phyloP scores from a whole-genome alignment of 2,888 invertebrate species.

The Lasiommata megera region DNA sequence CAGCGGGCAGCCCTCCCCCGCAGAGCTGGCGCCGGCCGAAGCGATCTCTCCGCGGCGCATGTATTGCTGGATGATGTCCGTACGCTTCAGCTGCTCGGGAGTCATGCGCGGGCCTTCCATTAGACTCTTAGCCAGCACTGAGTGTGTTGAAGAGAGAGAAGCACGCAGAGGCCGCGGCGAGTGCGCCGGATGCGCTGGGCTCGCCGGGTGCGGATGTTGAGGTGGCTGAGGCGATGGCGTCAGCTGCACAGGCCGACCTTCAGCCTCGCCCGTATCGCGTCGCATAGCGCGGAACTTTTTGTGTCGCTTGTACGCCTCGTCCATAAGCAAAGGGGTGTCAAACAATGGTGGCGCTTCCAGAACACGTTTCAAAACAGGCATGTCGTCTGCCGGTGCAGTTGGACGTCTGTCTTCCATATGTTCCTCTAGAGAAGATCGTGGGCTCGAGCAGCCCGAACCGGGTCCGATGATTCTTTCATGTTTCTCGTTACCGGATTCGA shows the following conservation, averaged over 20 bases:
- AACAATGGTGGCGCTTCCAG: constrained; percentile 95
- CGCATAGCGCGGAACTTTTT: constrained; percentile 95
- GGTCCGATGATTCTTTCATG: constrained; percentile 87
- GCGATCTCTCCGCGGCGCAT: constrained; percentile 89
- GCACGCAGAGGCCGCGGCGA: constrained; percentile 78
- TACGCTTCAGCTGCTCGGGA: constrained; percentile 94
- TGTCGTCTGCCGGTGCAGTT: constrained; percentile 88
- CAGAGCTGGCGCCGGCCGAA: constrained; percentile 68
- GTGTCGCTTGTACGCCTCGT: constrained; percentile 97
- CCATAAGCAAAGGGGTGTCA: constrained; percentile 95
- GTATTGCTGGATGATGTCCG: constrained; percentile 95
- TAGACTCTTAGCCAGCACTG: constrained; percentile 92
- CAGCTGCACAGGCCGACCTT: constrained; percentile 66
- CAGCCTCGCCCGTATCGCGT: constrained; percentile 90
- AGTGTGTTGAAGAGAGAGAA: constrained; percentile 91
- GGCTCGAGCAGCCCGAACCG: constrained; percentile 91
- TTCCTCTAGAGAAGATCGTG: constrained; percentile 91
- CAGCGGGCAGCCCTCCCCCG: constrained; percentile 67
- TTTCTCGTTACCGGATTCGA: constrained; percentile 95
- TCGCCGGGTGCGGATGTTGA: constrained; percentile 72
- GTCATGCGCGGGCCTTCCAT: constrained; percentile 97
- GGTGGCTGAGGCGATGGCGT: constrained; percentile 79
- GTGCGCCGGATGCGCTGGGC: constrained; percentile 70
- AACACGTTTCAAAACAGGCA: constrained; percentile 96
- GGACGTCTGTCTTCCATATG: constrained; percentile 83